Percentiles rank a stretch among this genome's conserved stretches.
Evolutionary conservation across 1,140 invertebrate species (phyloP).

Genomic region (Pissodes strobi): DNA sequence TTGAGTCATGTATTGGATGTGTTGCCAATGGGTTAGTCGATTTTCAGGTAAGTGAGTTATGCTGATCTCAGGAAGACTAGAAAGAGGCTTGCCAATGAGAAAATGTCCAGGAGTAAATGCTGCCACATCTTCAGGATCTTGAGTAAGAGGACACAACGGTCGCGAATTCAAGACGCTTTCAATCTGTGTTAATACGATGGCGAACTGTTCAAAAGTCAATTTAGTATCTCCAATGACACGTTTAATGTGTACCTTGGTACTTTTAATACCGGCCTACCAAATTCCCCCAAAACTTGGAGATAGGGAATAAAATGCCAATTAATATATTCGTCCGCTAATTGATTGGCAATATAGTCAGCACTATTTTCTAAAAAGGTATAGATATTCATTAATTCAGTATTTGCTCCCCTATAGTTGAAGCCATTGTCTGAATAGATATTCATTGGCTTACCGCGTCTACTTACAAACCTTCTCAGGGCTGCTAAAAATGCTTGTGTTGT

Average conservation of each 20-base stretch:
- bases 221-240: no score
- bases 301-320: no score
- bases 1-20: constrained; percentile 11
- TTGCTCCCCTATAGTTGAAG: constrained; percentile 39
- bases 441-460: constrained; percentile 21
- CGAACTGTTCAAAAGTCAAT: no score
- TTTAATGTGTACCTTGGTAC: constrained; percentile 48
- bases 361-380: constrained; percentile 20
- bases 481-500: no score
- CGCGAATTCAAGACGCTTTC: no score
- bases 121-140: constrained; percentile 13
- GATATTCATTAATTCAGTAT: constrained; percentile 11
- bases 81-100: no score
- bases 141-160: no score
- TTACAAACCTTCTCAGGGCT: constrained; percentile 46
- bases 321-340: neutral
- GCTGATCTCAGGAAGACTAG: constrained; percentile 9
- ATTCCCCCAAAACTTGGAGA: no score
- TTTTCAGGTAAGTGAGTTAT: constrained; percentile 13
- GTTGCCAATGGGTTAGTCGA: constrained; percentile 14
- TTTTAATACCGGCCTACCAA: no score
- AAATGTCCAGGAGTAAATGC: constrained; percentile 17
- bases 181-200: no score
- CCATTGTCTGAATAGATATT: constrained; percentile 41
- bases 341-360: neutral